phyloP scores from a whole-genome alignment of 2,797 vertebrate species.

The Ispidina lecontei region DNA sequence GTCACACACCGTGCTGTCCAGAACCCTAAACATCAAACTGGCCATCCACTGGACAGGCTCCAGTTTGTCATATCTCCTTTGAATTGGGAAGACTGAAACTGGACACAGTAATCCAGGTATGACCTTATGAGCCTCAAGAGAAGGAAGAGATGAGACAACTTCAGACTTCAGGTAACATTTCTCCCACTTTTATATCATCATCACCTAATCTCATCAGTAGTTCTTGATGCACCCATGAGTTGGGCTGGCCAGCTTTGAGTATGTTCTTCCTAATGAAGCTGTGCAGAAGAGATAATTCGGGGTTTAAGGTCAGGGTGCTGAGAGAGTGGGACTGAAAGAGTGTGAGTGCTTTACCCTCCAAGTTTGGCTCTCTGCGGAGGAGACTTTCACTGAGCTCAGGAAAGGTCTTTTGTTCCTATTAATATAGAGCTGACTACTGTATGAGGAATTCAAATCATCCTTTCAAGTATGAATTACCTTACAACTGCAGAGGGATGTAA shows the following conservation, averaged over 20 bases:
- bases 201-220: background rate
- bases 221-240: fast-evolving
- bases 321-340: background rate
- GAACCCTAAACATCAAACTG: background rate
- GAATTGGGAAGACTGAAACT: background rate
- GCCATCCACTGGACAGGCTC: background rate
- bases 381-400: background rate
- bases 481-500: background rate
- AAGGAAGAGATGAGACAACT: background rate
- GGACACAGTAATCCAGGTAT: background rate
- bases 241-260: background rate
- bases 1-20: background rate
- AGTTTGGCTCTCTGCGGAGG: background rate
- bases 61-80: background rate
- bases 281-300: background rate
- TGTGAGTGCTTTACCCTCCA: background rate
- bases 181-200: background rate
- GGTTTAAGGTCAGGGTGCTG: background rate
- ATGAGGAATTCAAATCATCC: background rate
- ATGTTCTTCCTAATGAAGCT: fast-evolving
- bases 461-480: background rate
- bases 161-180: background rate
- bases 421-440: background rate
- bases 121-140: background rate
- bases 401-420: background rate